Conservation (phyloP, 2,113 vertebrate genomes). For the Melanostigma gelatinosum region DNA sequence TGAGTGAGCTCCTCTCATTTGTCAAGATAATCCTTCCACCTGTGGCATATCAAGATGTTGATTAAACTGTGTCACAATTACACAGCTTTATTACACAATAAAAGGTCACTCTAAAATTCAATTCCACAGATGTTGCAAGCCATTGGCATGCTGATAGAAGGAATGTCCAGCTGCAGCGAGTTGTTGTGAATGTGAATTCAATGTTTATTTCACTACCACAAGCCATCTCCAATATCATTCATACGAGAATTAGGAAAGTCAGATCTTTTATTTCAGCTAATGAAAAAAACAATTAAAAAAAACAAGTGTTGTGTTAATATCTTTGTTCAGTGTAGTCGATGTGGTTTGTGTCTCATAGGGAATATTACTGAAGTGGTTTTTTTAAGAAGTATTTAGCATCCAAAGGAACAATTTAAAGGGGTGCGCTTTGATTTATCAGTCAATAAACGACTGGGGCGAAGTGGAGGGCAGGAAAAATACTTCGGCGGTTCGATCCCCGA, state of each 20-base stretch:
- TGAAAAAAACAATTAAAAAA: background rate
- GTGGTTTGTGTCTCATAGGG: background rate
- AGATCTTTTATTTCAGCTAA: background rate
- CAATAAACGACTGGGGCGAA: background rate
- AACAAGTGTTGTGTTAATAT: background rate
- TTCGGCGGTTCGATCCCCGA: too few species aligned
- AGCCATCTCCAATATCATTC: background rate
- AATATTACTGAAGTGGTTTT: background rate
- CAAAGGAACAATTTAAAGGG: background rate
- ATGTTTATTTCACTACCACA: background rate
- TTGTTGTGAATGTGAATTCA: background rate
- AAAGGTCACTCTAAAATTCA: too few species aligned
- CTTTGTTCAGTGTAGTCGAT: background rate
- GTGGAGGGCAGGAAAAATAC: too few species aligned
- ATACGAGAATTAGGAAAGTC: background rate
- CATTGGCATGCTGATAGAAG: background rate
- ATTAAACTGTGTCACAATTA: background rate
- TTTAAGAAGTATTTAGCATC: background rate
- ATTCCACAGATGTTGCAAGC: too few species aligned
- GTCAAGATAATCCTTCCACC: background rate
- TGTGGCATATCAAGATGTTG: background rate
- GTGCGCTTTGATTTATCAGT: background rate
- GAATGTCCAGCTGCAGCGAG: background rate
- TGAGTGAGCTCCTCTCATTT: background rate
- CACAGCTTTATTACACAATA: background rate